phyloP scores from a whole-genome alignment of 1,140 invertebrate species.

The Potamilus streckersoni region DNA sequence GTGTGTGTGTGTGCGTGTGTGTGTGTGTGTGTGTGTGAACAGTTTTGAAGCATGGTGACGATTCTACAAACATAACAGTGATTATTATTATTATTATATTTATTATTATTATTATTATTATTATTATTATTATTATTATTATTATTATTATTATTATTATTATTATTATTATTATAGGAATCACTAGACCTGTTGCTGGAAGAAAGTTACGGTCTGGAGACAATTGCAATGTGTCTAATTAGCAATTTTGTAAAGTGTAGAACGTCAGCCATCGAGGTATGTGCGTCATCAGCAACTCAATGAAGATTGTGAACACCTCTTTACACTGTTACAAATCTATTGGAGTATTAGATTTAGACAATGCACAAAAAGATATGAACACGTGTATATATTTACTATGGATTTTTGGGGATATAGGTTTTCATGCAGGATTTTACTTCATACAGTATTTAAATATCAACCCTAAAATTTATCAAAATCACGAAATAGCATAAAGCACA shows the following conservation, averaged over 20 bases:
- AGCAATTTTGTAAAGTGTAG: conserved; percentile 86
- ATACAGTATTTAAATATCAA: background rate
- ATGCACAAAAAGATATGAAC: background rate
- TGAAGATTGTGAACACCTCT: background rate
- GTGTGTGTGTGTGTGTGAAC: background rate
- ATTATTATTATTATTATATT: too few relatives aligned
- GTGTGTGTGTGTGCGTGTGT: background rate
- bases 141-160: background rate
- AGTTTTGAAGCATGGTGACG: background rate
- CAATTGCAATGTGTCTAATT: conserved; percentile 87
- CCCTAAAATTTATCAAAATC: background rate
- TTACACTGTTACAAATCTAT: background rate
- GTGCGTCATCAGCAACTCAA: conserved; percentile 38
- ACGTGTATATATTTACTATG: background rate
- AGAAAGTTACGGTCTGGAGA: conserved; percentile 85
- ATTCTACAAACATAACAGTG: background rate
- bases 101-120: too few relatives aligned
- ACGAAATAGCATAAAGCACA: background rate
- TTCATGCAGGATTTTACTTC: background rate
- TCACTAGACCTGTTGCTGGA: conserved; percentile 72
- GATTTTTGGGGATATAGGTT: background rate
- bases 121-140: background rate
- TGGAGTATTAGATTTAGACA: background rate
- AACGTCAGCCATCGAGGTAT: conserved; percentile 85
- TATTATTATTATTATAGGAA: conserved; percentile 74